Conservation (phyloP, 1,140 invertebrate genomes). For the Trichonephila clavata region DNA sequence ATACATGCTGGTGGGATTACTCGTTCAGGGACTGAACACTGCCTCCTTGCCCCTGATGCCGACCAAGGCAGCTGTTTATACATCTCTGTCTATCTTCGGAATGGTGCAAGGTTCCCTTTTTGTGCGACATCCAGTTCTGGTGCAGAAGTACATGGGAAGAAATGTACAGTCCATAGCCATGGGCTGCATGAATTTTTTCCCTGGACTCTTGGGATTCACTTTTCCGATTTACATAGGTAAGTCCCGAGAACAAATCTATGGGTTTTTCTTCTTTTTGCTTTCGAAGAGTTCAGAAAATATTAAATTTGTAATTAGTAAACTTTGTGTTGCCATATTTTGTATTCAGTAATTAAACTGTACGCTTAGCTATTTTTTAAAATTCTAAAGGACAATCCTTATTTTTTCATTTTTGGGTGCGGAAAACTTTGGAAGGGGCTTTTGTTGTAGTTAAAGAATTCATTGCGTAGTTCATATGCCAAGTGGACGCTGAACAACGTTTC, state of each 20-base stretch:
- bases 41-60: constrained; percentile 27
- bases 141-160: constrained; percentile 1
- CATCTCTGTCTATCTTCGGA: not conserved
- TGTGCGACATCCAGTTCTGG: constrained; percentile 42
- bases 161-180: constrained; percentile 51
- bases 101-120: constrained; percentile 56
- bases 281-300: no score
- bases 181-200: constrained; percentile 44
- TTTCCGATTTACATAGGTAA: constrained; percentile 55
- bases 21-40: constrained; percentile 2
- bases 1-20: constrained; percentile 41
- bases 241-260: not conserved
- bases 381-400: no score
- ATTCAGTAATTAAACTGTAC: no score
- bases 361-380: no score
- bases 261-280: no score
- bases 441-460: no score
- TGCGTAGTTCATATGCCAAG: no score
- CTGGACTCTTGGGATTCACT: constrained; percentile 47
- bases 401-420: no score
- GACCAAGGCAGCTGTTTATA: not conserved
- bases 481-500: no score
- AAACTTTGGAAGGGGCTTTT: no score
- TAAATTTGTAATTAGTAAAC: no score
- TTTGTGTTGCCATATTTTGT: no score